Evolutionary conservation across 2,888 invertebrate genomes (phyloP).

Genomic region (Ophion ventricosus): DNA sequence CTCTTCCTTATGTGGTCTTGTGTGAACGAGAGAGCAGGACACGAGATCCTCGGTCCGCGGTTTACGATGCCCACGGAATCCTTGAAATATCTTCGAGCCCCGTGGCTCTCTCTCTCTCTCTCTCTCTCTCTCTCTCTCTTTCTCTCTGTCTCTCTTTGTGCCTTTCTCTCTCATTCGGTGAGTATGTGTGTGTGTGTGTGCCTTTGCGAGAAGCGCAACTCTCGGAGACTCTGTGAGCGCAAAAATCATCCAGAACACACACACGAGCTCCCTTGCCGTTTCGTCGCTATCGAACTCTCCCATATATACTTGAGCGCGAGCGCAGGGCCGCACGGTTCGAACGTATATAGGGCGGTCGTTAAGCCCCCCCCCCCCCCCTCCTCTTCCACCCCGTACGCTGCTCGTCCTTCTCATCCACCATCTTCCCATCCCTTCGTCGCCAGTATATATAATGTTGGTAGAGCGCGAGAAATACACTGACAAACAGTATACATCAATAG

Average conservation of each 20-base stretch:
- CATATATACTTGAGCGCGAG: conserved; percentile 46
- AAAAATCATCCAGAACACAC: conserved; percentile 20
- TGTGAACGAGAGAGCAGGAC: conserved; percentile 47
- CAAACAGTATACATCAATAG: neutral
- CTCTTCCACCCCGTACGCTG: neutral
- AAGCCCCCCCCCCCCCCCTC: conserved; percentile 52
- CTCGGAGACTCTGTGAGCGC: conserved; percentile 35
- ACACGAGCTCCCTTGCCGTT: conserved; percentile 54
- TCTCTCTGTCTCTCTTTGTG: conserved; percentile 18
- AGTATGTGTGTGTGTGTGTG: conserved; percentile 23
- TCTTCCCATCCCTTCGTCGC: conserved; percentile 24
- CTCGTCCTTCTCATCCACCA: conserved; percentile 18
- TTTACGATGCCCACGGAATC: conserved; percentile 70
- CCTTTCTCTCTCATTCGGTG: conserved; percentile 24
- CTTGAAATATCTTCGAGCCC: conserved; percentile 68
- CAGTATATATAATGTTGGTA: neutral
- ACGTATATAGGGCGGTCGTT: conserved; percentile 69
- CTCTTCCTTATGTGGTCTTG: conserved; percentile 25
- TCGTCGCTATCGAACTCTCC: conserved; percentile 63
- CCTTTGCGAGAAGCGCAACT: conserved; percentile 47
- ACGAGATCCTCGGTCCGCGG: conserved; percentile 51
- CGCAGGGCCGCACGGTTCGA: conserved; percentile 40
- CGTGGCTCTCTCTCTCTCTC: conserved; percentile 30
- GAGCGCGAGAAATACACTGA: conserved; percentile 1
- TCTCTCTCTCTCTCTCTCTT: conserved; percentile 17